These are phyloP conservation scores for Sus cebifrons DNA, from an alignment of 2,797 vertebrate genomes.

Conservation along the genomic window DNA sequence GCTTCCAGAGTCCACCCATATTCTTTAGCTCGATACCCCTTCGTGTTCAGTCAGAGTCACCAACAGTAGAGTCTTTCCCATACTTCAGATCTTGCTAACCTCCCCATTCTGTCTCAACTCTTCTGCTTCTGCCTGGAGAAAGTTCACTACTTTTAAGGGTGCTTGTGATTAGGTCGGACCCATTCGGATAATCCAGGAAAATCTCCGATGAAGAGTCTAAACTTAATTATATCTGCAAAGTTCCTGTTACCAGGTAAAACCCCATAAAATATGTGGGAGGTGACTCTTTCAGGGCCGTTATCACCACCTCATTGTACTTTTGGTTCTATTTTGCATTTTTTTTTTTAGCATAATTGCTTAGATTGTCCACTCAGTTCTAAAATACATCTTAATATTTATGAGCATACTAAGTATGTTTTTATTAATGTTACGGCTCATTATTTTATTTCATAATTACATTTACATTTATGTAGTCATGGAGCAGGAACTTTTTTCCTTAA, in stretches of 20 bases:
- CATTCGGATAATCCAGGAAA: background rate
- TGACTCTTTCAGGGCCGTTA: background rate
- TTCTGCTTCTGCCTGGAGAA: background rate
- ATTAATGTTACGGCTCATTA: slow-evolving; percentile 1
- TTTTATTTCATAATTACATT: slow-evolving; percentile 30
- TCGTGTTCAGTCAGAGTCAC: background rate
- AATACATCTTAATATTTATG: slow-evolving; percentile 29
- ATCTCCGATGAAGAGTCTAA: background rate
- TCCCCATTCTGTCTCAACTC: background rate
- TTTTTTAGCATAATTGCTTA: slow-evolving; percentile 13
- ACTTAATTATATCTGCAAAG: background rate
- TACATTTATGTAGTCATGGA: slow-evolving; percentile 26
- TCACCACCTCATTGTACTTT: background rate
- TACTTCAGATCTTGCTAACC: background rate
- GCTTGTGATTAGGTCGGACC: background rate
- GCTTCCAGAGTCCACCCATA: background rate
- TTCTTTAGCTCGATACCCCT: background rate
- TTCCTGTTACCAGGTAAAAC: background rate
- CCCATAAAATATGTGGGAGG: background rate
- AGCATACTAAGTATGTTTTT: slow-evolving; percentile 17
- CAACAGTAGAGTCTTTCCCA: background rate
- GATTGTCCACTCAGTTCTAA: slow-evolving; percentile 36
- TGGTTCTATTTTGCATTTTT: background rate
- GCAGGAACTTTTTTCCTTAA: background rate
- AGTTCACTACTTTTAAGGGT: background rate